Base-by-base conservation (phyloP, 2,888 invertebrate species). In the Chrysolina haemoptera region DNA sequence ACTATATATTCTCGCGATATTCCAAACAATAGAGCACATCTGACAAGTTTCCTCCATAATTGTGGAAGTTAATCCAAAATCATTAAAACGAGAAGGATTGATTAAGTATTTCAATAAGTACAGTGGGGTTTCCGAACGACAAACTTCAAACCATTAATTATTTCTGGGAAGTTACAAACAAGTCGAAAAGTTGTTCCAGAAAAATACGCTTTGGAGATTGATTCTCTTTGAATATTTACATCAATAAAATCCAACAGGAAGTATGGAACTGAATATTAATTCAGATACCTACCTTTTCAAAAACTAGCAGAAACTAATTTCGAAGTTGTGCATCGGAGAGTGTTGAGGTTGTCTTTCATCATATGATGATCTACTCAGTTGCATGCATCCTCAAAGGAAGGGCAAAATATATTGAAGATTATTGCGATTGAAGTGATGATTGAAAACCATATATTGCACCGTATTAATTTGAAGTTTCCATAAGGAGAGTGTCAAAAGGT, bases 51-150 rank as follows among this genome's bases (percentile, higher is more conserved):
- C 69, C 76, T 35, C 70, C 69, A 74, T 75, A 77, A 78, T 76
- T 75, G 76, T 75, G 73, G 67, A 77, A 77, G 73, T 76, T 75
- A 77, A 79, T 77, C 77, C 68, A 62, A 71, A 73, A 77, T 76
- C 77, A 79, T 79, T 77, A 74, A 73, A 66, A 71, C 73, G 74
- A 71, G 71, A 74, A 74, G 77, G 77, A 79, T 79, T 79, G 78
- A 79, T 79, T 79, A 76, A 77, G 78, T 73, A 79, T 79, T 79
- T 73, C 71, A 76, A 79, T 71, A 75, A 72, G 67, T 68, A 67
- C 68, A 68, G 62, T 63, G 72, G 69, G 40, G 50, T 62, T 66
- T 70, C 65, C 48, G 35, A 71, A 72, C 71, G 75, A 73, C 76
- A 76, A 75, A 75, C 73, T 68, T 73, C 73, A 14, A 71, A 73